Evolutionary conservation across 2,113 vertebrate genomes (phyloP), one percentile per base, ranked within the genome.

Genomic region (Condylura cristata): DNA sequence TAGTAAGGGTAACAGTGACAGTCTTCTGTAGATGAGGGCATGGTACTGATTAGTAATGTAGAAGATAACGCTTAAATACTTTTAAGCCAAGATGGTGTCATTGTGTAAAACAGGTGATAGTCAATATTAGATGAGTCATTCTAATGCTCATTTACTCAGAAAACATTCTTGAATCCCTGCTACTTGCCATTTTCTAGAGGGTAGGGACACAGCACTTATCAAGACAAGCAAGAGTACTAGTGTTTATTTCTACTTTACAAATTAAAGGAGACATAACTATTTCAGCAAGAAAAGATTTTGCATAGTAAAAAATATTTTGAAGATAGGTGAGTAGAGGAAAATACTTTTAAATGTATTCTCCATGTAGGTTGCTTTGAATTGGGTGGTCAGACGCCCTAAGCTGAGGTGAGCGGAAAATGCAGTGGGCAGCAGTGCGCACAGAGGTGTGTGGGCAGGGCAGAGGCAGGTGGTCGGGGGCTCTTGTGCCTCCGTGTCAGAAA

Each of bases 381-480:
- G 26, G 8, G 20, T 34, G 8, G 37, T 58, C 30, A 37, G 56
- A 11, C 68, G 26, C 26, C 41, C 2, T 91, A 20, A 37, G 24
- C 41, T 78, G 18, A 13, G 0, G 0, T 1, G 70, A 76, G 68
- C 58, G 26, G 2, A 30, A 71, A 8, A 6, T 51, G 8, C 1
- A 4, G 0, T 24, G 24, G n/a, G 75, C 16, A 1, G 32, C 44
- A 4, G n/a, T 18, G 2, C 34, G 12, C 3, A 32, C 9, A 4
- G 65, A n/a, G 17, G 7, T 39, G 34, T 70, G n/a, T 30, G 56
- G 37, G 10, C n/a, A 51, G 32, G 26, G 4, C 46, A 41, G 6
- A 48, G 44, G 44, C 17, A 28, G 63, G 8, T 9, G 30, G 46
- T n/a, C 34, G 3, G 34, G 41, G 58, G 16, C 56, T 65, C 46